Base-by-base conservation (phyloP, 2,113 vertebrate species). In the Pantherophis guttatus region DNA sequence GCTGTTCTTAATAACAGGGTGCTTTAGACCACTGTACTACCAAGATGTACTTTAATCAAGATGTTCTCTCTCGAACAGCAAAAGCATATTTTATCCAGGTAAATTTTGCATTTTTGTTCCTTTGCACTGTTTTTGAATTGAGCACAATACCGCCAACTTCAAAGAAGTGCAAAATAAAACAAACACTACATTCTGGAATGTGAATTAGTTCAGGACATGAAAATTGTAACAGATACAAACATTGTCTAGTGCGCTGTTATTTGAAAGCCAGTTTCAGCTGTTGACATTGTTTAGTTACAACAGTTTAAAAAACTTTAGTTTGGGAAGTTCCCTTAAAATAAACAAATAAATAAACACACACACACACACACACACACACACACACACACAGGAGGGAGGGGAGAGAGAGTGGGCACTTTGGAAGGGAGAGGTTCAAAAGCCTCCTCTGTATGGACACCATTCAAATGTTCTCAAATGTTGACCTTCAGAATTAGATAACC, bases 371-470 rank as follows among this genome's bases (percentile, higher is more conserved):
- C 48, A 50, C n/a, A n/a, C n/a, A n/a, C n/a, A n/a, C 48, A 7
- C 1, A 65, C 11, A 70, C 29, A 70, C 29, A 70, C 23, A 2
- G 19, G 19, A 7, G 57, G 4, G 19, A 2, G 19, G 3, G 19
- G 19, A 58, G 23, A 9, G 21, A 9, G 58, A 3, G 1, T 2
- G 24, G 91, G 96, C 10, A 65, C 11, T n/a, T 65, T n/a, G 11
- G 62, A n/a, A 70, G 12, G 12, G 13, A 75, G 5, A 8, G n/a
- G 17, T 39, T 81, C 70, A 39, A 39, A 81, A 75, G 15, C 13
- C n/a, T 70, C 29, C 13, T 75, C n/a, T 81, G 7, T 81, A 19
- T 81, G 33, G 33, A 91, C 94, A 85, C 54, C 91, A 93, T 94
- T 94, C 44, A 62, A 33, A 57, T 44, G 19, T 87, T 87, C 59